Percentiles rank a stretch among this genome's conserved stretches.
Evolutionary conservation across 2,113 vertebrate species (phyloP).

Genomic region (Sapayoa aenigma): DNA sequence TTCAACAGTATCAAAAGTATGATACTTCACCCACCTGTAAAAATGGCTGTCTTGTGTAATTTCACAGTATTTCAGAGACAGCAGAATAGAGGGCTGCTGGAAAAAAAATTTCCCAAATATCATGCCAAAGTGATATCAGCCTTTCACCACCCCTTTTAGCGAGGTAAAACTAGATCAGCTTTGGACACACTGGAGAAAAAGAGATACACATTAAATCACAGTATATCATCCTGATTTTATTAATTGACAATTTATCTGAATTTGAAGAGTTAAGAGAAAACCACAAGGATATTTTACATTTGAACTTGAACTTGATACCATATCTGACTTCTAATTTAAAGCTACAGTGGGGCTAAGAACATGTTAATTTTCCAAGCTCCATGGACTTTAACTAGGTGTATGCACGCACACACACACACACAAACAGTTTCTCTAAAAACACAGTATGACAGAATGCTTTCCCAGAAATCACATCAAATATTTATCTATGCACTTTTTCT

Average conservation of each 20-base stretch:
- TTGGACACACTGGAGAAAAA: background rate
- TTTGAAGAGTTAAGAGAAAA: background rate
- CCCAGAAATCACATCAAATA: too few species aligned
- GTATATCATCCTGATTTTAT: background rate
- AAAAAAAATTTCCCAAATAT: background rate
- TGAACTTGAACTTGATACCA: background rate
- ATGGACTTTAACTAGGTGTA: too few species aligned
- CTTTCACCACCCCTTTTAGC: background rate
- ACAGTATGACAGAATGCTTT: too few species aligned
- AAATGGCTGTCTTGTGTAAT: background rate
- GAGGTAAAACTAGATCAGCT: background rate
- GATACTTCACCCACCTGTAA: background rate
- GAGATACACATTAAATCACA: background rate
- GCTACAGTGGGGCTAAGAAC: too few species aligned
- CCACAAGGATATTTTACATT: background rate
- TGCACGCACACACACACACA: too few species aligned
- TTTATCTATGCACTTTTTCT: too few species aligned
- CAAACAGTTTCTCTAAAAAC: too few species aligned
- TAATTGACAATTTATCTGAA: background rate
- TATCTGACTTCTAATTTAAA: too few species aligned
- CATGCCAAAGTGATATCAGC: background rate
- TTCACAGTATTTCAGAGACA: too few species aligned
- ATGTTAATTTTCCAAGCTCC: too few species aligned
- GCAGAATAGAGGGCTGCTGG: accelerated
- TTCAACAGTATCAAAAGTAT: background rate